These are phyloP conservation scores for Otis tarda DNA, from an alignment of 2,113 vertebrate species.

Conservation along the genomic window DNA sequence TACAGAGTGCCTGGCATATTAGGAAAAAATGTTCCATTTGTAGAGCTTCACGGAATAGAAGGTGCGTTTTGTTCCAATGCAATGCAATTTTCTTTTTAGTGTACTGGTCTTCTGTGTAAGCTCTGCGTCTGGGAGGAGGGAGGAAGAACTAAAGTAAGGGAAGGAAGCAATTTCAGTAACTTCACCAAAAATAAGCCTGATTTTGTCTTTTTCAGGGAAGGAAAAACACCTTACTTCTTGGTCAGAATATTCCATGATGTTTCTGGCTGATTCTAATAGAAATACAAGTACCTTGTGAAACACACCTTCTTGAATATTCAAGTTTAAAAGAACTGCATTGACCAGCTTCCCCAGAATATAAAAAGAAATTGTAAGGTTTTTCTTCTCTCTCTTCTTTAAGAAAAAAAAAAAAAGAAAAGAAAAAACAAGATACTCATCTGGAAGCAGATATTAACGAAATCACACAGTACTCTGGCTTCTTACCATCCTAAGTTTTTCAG, in stretches of 20 bases:
- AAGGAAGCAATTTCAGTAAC: background rate
- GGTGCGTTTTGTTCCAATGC: background rate
- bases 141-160: background rate
- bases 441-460: background rate
- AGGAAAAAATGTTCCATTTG: background rate
- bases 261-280: background rate
- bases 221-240: background rate
- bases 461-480: background rate
- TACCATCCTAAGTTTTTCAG: background rate
- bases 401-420: background rate
- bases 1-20: background rate
- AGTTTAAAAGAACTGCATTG: background rate
- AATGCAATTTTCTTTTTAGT: background rate
- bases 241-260: background rate
- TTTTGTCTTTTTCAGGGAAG: background rate
- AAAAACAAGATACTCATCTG: background rate
- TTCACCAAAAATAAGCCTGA: background rate
- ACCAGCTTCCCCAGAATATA: background rate
- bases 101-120: background rate
- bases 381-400: background rate
- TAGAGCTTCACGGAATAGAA: background rate
- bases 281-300: background rate
- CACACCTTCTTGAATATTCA: background rate
- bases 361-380: accelerated
- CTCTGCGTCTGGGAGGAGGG: background rate